These are phyloP conservation scores for Drosophila mojavensis DNA, from an alignment of 1,140 invertebrate species.

Conservation along the genomic window DNA sequence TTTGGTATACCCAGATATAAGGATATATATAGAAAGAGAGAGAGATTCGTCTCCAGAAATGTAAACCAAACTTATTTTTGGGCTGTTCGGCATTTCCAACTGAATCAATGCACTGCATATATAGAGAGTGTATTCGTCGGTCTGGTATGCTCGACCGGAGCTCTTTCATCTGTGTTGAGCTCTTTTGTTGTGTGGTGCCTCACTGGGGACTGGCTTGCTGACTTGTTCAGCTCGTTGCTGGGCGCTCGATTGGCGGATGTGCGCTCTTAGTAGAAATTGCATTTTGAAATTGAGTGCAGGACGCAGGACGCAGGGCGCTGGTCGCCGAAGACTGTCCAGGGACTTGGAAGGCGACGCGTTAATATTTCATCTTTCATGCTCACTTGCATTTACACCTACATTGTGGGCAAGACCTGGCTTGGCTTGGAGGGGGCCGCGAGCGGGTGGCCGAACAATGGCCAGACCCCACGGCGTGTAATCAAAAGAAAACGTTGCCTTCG, in stretches of 20 bases:
- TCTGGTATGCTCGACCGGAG: neutral
- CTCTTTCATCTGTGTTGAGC: neutral
- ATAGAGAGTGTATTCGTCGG: neutral
- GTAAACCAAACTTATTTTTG: too few relatives aligned
- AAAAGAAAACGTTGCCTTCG: conserved; percentile 64
- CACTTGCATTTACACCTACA: conserved; percentile 66
- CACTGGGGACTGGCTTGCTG: conserved; percentile 46
- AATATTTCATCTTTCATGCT: conserved; percentile 82
- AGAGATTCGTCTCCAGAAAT: too few relatives aligned
- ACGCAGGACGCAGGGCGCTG: conserved; percentile 24
- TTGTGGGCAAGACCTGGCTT: neutral
- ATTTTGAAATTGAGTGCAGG: conserved; percentile 74
- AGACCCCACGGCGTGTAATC: conserved; percentile 51
- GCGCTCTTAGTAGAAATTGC: conserved; percentile 77
- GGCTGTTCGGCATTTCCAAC: too few relatives aligned
- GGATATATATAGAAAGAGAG: too few relatives aligned
- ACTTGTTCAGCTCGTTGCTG: conserved; percentile 54
- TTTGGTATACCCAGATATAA: too few relatives aligned
- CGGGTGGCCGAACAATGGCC: conserved; percentile 39
- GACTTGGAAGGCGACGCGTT: conserved; percentile 57
- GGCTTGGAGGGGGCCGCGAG: neutral
- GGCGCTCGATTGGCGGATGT: conserved; percentile 54
- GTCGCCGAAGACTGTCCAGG: conserved; percentile 17
- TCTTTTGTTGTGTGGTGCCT: neutral
- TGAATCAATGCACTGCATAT: too few relatives aligned